Evolutionary conservation across 2,113 vertebrate genomes (phyloP).

Genomic region (Hypanus sabinus): DNA sequence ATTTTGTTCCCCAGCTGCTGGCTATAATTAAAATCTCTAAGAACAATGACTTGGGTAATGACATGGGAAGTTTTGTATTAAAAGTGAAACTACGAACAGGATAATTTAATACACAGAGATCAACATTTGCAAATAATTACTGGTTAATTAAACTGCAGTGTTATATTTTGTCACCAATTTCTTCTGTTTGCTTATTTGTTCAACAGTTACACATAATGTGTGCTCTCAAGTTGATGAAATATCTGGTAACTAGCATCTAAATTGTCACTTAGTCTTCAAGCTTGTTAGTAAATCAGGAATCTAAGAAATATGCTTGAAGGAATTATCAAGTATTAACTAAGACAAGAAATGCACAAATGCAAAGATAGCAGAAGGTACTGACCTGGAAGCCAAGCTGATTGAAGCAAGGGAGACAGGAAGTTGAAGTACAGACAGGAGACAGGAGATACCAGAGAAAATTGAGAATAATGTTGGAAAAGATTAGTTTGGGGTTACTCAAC

Average conservation of each 20-base stretch:
- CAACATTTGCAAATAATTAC: background rate
- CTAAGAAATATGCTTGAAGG: conserved; percentile 42
- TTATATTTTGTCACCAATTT: background rate
- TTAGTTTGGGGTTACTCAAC: conserved; percentile 22
- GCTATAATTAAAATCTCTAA: background rate
- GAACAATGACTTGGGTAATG: background rate
- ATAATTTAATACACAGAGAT: background rate
- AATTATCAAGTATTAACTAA: conserved; percentile 46
- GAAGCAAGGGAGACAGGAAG: conserved; percentile 59
- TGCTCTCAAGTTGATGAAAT: background rate
- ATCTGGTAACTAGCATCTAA: background rate
- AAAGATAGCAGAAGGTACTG: conserved; percentile 57
- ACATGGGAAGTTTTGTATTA: background rate
- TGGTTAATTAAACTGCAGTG: background rate
- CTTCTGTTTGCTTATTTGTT: background rate
- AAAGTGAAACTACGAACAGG: background rate
- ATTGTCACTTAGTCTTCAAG: background rate
- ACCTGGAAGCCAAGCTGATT: conserved; percentile 88
- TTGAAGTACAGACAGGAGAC: conserved; percentile 62
- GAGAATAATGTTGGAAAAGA: conserved; percentile 42
- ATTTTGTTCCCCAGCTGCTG: background rate
- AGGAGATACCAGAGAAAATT: conserved; percentile 50
- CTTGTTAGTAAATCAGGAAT: background rate
- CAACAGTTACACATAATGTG: background rate
- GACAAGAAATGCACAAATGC: conserved; percentile 45